These are phyloP conservation scores for Malurus leucopterus DNA, from an alignment of 2,797 vertebrate species.

Conservation along the genomic window DNA sequence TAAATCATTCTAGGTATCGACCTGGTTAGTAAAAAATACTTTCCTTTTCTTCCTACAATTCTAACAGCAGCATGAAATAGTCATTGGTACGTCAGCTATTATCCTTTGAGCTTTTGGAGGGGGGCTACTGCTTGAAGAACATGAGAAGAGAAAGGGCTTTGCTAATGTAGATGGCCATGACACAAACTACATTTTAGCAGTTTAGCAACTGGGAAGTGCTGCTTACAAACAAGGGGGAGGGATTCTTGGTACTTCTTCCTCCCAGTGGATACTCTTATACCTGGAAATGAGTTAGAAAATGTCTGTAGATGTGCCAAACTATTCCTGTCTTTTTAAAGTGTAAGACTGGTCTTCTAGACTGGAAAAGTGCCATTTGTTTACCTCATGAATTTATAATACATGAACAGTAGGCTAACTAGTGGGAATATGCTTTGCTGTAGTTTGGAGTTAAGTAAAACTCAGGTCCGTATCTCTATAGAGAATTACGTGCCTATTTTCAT, in stretches of 20 bases:
- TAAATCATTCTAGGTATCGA: constrained; percentile 90
- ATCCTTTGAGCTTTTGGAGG: background rate
- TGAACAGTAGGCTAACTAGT: background rate
- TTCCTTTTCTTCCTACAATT: background rate
- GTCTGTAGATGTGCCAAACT: background rate
- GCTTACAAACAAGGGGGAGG: background rate
- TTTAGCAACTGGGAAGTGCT: background rate
- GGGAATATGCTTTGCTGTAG: background rate
- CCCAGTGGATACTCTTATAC: background rate
- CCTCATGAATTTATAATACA: background rate
- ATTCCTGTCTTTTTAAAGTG: background rate
- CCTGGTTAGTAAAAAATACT: constrained; percentile 78
- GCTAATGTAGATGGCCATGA: background rate
- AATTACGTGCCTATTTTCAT: background rate
- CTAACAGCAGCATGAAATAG: background rate
- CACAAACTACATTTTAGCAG: background rate
- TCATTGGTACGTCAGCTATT: background rate
- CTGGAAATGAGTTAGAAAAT: background rate
- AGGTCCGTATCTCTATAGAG: background rate
- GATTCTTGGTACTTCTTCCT: background rate
- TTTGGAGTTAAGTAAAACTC: background rate
- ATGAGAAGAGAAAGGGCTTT: background rate
- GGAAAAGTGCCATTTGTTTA: background rate
- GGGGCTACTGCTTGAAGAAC: background rate
- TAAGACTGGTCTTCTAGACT: background rate